Evolutionary conservation across 2,888 invertebrate species (phyloP).

Genomic region (Himalopsyche kuldschensis): DNA sequence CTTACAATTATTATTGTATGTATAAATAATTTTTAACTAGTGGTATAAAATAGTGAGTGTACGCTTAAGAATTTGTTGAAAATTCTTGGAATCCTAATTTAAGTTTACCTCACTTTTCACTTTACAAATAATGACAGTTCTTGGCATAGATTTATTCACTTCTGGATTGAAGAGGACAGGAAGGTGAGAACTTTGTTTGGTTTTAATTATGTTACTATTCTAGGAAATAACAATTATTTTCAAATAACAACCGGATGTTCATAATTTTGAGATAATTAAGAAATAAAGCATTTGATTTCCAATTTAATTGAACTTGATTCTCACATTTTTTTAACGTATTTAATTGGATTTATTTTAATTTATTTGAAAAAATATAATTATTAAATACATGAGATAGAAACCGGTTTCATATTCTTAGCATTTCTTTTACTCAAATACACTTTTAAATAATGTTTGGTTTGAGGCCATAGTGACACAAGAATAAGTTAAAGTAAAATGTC

Average conservation of each 20-base stretch:
- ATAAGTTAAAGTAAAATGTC: no score
- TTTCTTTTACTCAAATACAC: no score
- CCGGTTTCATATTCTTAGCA: no score
- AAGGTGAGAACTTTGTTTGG: not conserved
- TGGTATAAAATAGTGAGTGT: no score
- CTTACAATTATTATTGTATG: no score
- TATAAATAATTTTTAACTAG: no score
- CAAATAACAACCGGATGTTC: not conserved
- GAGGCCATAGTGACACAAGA: no score
- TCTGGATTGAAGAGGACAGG: not conserved
- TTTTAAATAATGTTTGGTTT: no score
- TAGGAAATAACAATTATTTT: not conserved
- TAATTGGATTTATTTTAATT: not conserved
- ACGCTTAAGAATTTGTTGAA: not conserved
- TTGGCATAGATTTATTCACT: not conserved
- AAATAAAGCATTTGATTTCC: not conserved
- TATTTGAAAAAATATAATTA: no score
- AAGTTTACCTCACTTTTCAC: not conserved
- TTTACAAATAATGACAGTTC: not conserved
- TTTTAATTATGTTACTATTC: not conserved
- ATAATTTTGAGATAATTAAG: not conserved
- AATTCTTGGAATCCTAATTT: not conserved
- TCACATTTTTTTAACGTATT: not conserved
- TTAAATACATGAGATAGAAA: no score
- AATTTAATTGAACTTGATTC: not conserved